Base-by-base conservation (phyloP, 2,797 vertebrate species). In the Acrossocheilus wenchowensis region DNA sequence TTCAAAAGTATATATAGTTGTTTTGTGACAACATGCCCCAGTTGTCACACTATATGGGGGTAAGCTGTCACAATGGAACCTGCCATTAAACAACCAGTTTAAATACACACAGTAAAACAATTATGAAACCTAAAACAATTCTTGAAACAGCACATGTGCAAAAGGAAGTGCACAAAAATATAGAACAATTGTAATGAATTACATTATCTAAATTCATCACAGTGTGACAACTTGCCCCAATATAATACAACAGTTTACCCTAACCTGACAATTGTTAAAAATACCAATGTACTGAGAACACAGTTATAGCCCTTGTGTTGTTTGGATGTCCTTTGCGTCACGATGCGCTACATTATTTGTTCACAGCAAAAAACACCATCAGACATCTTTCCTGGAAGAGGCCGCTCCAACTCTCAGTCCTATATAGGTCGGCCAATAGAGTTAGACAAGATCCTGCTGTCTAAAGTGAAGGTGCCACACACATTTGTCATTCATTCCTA, bases 401-500 rank as follows among this genome's bases (percentile, higher is more conserved):
- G 97, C 74, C 96, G 98, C 12, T 96, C 97, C 4, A 98, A 97
- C 93, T 98, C 96, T 3, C 97, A 98, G 92, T 98, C 97, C 0
- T 97, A 99, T 87, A 91, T 97, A 9, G 98, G 98, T 12, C 96
- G 98, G 39, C 97, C 98, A 36, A 98, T 99, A 86, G 96, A 98
- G 30, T 94, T 99, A 4, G 98, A 99, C 93, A 99, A 99, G 95
- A 96, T 99, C 88, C 91, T 99, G 71, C 92, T 99, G 90, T 97
- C 97, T 3, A 99, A 98, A 91, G 97, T 99, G 81, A 99, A 99
- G 95, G 97, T 99, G 88, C 98, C 98, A 0, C 98, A 99, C 93
- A 99, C 97, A 0, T 99, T 99, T 73, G 96, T 97, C 91, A 97
- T 99, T 93, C 98, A 99, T 92, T 99, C 98, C 4, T 99, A 99